Base-by-base conservation (phyloP, 1,140 invertebrate species). In the Choristoneura fumiferana region DNA sequence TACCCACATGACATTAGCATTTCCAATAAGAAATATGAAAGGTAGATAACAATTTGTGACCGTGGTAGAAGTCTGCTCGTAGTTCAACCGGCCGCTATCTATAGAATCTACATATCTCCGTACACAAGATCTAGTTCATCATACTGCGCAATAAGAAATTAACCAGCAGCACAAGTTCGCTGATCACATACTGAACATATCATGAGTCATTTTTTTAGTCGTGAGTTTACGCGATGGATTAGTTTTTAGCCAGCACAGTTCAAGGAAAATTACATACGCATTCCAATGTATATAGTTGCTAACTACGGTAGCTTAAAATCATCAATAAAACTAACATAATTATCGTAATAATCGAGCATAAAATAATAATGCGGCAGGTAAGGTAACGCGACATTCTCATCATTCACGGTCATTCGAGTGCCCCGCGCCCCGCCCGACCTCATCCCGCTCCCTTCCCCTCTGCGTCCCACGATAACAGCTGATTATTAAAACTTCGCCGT, bases 401-500 rank as follows among this genome's bases (percentile, higher is more conserved):
- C 69, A 81, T 63, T 84, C 83, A 84, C 84, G 87, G 81, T 79
- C 82, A 88, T 65, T 73, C 73, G 79, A 78, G 79, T 58, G 53
- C 56, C 62, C 80, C 78, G 69, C 78, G 70, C 71, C 76, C 81
- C 83, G 73, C 78, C 73, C 78, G 71, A 76, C 62, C 71, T 62
- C 71, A 70, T 69, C 69, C 49, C 68, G 76, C 29, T 18, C n/a
- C 17, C 43, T 33, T 29, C 43, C 43, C 43, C 43, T 49, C 43
- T 49, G 43, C 43, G 43, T 13, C 43, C 43, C 18, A 49, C 17
- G 43, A 49, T 49, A 89, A 90, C 88, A 90, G 86, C 88, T 90
- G 88, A 90, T 90, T 90, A 89, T 78, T 81, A 79, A 74, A 49
- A 70, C 77, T 80, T 85, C 75, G 74, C 78, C 84, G 82, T 90